A percentile compares a stretch with the other conserved stretches of the same genome.
Evolutionary conservation across 37 sponge, comb jelly and placozoan genomes (phyloP).

Genomic region (Spongilla lacustris): DNA sequence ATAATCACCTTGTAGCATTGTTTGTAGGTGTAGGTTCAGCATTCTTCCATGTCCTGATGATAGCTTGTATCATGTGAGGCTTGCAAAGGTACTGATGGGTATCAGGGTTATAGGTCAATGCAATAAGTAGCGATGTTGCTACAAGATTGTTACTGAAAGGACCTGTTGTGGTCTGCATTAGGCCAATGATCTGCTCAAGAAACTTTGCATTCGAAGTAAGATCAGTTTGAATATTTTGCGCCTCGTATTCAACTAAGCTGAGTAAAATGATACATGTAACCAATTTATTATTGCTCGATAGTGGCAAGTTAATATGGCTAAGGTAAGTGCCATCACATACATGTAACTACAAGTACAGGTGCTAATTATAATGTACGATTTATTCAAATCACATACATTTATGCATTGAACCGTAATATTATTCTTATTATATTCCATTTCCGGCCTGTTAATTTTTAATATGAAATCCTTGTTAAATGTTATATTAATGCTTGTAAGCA

Average conservation of each 20-base stretch:
- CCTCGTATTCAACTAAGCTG: background rate
- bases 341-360: too few species aligned
- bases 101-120: slow-evolving; percentile 25
- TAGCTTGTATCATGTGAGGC: slow-evolving; percentile 4
- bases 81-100: slow-evolving; percentile 34
- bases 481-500: too few species aligned
- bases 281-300: too few species aligned
- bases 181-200: slow-evolving; percentile 20
- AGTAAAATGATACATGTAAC: background rate
- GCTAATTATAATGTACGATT: too few species aligned
- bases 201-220: slow-evolving; percentile 30
- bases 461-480: too few species aligned
- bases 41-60: slow-evolving; percentile 10
- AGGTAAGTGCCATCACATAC: too few species aligned
- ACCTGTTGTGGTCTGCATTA: slow-evolving; percentile 14
- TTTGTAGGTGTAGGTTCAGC: background rate
- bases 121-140: background rate
- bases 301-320: too few species aligned
- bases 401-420: too few species aligned
- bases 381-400: too few species aligned
- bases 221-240: slow-evolving; percentile 43
- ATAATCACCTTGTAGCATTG: background rate
- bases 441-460: too few species aligned
- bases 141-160: slow-evolving; percentile 23
- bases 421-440: too few species aligned